Conservation (phyloP, 2,888 invertebrate genomes). For the Parnassius mnemosyne region DNA sequence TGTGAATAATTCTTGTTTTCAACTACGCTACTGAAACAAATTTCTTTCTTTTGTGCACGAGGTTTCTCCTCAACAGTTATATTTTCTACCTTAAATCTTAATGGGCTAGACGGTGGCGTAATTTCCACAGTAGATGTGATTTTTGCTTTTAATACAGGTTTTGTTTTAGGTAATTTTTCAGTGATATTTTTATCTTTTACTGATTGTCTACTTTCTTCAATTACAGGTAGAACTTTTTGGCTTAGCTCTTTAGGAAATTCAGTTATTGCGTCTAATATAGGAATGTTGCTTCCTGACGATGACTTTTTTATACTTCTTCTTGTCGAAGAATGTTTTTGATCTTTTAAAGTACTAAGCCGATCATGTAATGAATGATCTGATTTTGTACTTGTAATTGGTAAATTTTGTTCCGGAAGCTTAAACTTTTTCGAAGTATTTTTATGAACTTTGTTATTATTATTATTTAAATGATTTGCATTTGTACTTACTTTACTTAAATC, state of each 20-base stretch:
- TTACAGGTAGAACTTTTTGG: conserved; percentile 54
- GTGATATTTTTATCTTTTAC: conserved; percentile 36
- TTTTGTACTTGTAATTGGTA: conserved; percentile 62
- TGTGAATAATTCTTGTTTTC: conserved; percentile 26
- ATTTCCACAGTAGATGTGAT: conserved; percentile 79
- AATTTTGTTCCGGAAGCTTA: conserved; percentile 33
- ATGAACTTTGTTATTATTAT: conserved; percentile 33
- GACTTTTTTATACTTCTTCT: conserved; percentile 68
- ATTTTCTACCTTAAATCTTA: conserved; percentile 80
- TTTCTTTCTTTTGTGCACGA: conserved; percentile 56
- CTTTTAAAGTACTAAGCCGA: conserved; percentile 46
- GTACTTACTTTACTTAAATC: conserved; percentile 70
- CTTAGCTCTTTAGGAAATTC: conserved; percentile 61
- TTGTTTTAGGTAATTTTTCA: conserved; percentile 36
- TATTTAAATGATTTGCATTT: conserved; percentile 35
- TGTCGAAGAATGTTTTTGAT: conserved; percentile 47
- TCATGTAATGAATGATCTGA: conserved; percentile 72
- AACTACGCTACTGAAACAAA: conserved; percentile 57
- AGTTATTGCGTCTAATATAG: conserved; percentile 69
- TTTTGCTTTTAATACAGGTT: conserved; percentile 71
- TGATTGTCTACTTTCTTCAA: conserved; percentile 69
- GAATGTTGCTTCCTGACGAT: conserved; percentile 64
- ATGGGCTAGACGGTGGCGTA: conserved; percentile 62
- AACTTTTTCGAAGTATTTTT: conserved; percentile 40
- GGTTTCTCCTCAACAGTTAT: conserved; percentile 81